phyloP scores from a whole-genome alignment of 1,140 invertebrate species.

The Cephus cinctus region DNA sequence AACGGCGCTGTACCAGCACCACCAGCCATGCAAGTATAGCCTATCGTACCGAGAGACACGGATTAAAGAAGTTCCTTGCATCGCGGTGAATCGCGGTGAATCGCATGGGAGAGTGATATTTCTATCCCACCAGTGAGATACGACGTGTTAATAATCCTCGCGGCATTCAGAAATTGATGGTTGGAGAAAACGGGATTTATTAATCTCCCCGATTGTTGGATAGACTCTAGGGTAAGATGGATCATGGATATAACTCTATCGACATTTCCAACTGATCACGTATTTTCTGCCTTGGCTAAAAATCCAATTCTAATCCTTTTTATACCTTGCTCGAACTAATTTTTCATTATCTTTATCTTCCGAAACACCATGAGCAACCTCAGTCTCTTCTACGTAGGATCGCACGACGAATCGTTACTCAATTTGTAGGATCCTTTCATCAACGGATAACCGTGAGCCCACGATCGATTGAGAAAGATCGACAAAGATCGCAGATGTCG shows the following conservation, averaged over 20 bases:
- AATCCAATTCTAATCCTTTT: no score
- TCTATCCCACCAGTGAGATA: slow-evolving; percentile 29
- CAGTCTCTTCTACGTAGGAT: no score
- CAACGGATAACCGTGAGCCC: no score
- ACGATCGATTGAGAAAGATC: slow-evolving; percentile 18
- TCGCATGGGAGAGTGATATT: slow-evolving; percentile 34
- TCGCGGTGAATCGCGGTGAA: no score
- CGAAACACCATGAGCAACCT: no score
- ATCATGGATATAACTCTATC: slow-evolving; percentile 28
- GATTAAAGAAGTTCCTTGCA: not conserved
- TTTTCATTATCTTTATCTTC: no score
- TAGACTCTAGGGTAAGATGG: slow-evolving; percentile 16
- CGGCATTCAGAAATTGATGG: slow-evolving; percentile 36
- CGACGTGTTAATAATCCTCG: slow-evolving; percentile 37
- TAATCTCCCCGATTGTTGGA: slow-evolving; percentile 36
- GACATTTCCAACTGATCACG: no score
- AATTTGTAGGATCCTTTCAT: no score
- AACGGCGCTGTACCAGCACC: no score
- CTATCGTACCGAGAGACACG: slow-evolving; percentile 18
- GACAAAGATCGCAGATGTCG: slow-evolving; percentile 29
- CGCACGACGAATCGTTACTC: no score
- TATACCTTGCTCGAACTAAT: no score
- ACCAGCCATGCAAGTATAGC: slow-evolving; percentile 25
- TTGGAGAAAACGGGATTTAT: slow-evolving; percentile 39
- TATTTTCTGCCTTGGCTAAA: no score